Base-by-base conservation (phyloP, 2,888 invertebrate genomes). In the Parascotia fuliginaria region DNA sequence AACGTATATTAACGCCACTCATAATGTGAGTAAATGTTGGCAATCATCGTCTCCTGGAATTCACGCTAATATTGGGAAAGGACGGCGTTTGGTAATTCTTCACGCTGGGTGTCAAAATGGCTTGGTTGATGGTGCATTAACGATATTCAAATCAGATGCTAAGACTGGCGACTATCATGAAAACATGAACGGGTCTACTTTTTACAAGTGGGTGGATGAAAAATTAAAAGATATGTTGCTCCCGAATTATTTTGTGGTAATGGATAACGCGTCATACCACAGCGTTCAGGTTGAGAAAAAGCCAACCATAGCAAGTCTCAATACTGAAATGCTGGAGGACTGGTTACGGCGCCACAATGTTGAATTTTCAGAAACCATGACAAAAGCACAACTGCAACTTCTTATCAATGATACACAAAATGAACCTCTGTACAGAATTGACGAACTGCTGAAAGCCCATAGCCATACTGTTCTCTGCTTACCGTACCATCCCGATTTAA, bases 221-320 rank as follows among this genome's bases (percentile, higher is more conserved):
- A 19, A 39, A 29, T 27, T 38, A 27, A 45, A 49, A 54, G 31
- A 42, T 45, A 27, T 27, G 49, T 44, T 40, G 32, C 31, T 34
- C 11, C 49, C 43, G 13, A 42, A 45, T 19, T 52, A 39, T 19
- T 36, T 50, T 1, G 36, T 50, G 9, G 43, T 50, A 3, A 50
- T 49, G 43, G 38, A 36, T 22, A 49, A 49, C 24, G 48, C 45
- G 7, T 37, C 49, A 12, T 53, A 55, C 33, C 59, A 60, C 33
- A 49, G 50, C 34, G 61, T 55, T 34, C 52, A 60, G 33, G 48
- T 55, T 53, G 58, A 64, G 22, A 61, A 61, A 47, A 59, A 58
- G 31, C 59, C 65, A 31, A 53, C 53, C 9, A 61, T 57, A 31
- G n/a, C 49, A 45, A 57, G 48, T 40, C 43, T 55, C 33, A 19